A percentile compares a stretch with the other conserved stretches of the same genome.
Evolutionary conservation across 2,113 vertebrate species (phyloP).

Genomic region (Apaloderma vittatum): DNA sequence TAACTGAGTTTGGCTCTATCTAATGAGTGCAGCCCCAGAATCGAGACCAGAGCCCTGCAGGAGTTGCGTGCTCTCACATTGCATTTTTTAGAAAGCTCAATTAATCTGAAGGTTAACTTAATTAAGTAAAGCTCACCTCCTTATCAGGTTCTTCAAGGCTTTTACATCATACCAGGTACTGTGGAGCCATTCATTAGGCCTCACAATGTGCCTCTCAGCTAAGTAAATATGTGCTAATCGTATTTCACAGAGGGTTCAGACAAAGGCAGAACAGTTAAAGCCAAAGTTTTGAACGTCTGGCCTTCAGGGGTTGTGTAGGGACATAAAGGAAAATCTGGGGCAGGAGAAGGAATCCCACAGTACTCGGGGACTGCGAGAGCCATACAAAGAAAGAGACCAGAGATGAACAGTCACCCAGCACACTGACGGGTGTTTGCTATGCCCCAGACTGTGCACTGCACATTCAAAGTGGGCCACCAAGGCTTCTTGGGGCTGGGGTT

Average conservation of each 20-base stretch:
- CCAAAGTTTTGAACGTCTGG: not conserved
- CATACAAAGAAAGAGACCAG: not conserved
- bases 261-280: not conserved
- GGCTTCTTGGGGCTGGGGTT: not conserved
- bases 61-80: not conserved
- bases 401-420: fast-evolving
- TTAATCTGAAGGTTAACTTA: slow-evolving; percentile 56
- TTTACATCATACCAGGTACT: not conserved
- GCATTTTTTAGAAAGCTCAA: not conserved
- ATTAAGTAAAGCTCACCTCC: slow-evolving; percentile 41
- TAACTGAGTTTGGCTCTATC: not conserved
- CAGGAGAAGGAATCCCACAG: not conserved
- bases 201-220: not conserved
- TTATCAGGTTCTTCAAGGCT: slow-evolving; percentile 2
- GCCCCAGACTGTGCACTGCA: not conserved
- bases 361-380: fast-evolving
- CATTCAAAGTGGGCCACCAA: not conserved
- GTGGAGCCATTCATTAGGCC: not conserved
- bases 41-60: not conserved
- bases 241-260: not conserved
- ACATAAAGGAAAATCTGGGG: not conserved
- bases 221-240: slow-evolving; percentile 7
- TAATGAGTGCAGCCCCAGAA: not conserved
- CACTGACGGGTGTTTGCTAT: fast-evolving
- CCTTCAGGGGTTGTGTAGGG: not conserved